phyloP scores from a whole-genome alignment of 2,113 vertebrate species.

The Mesoclemmys tuberculata region DNA sequence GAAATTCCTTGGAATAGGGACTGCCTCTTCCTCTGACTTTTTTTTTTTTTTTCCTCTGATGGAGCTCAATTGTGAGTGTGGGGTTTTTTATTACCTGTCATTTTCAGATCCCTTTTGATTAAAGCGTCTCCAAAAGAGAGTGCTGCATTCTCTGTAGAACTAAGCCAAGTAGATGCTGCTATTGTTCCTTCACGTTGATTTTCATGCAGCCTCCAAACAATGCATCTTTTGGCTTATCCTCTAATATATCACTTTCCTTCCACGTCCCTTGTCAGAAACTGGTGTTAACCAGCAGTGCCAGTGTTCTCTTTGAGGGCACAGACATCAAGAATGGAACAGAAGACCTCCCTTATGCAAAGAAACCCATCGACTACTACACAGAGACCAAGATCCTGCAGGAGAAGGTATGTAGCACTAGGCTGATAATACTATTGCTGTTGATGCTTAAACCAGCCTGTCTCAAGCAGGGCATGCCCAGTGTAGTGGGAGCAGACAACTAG shows the following conservation, averaged over 20 bases:
- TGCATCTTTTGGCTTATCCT: background rate
- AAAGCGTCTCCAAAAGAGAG: background rate
- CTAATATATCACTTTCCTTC: background rate
- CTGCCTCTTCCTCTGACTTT: background rate
- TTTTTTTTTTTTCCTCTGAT: too few species aligned
- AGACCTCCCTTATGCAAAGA: constrained; percentile 91
- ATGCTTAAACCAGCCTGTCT: background rate
- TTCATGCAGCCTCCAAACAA: background rate
- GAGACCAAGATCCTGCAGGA: constrained; percentile 97
- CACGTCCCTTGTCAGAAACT: constrained; percentile 82
- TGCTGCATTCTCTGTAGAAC: background rate
- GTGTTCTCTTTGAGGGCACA: constrained; percentile 93
- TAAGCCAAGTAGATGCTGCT: background rate
- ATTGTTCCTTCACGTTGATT: background rate
- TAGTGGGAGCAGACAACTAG: background rate
- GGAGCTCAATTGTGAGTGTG: background rate
- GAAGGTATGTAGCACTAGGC: constrained; percentile 78
- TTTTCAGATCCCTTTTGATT: background rate
- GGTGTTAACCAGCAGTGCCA: constrained; percentile 96
- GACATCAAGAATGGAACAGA: constrained; percentile 94
- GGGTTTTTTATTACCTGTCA: background rate
- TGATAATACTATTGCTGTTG: accelerated
- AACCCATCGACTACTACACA: constrained; percentile 96
- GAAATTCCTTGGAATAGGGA: background rate
- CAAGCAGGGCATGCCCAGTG: background rate